Evolutionary conservation across 2,888 invertebrate genomes (phyloP).

Genomic region (Caenorhabditis zanzibari): DNA sequence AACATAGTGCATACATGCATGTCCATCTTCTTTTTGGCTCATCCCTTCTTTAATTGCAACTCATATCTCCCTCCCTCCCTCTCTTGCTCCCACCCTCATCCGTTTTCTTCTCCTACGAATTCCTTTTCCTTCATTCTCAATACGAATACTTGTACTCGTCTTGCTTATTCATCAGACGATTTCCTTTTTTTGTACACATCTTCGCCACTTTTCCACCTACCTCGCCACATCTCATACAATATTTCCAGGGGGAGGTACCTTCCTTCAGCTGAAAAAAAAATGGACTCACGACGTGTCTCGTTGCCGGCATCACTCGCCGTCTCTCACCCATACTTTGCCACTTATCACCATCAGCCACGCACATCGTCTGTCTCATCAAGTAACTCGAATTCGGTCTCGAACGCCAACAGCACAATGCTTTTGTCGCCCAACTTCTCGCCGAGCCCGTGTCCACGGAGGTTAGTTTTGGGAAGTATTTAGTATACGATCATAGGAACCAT

Average conservation of each 20-base stretch:
- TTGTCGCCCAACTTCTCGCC: slow-evolving; percentile 60
- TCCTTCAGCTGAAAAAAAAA: slow-evolving; percentile 36
- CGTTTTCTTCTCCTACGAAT: no score
- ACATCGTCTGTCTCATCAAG: slow-evolving; percentile 48
- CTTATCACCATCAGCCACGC: slow-evolving; percentile 46
- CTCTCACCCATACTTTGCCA: slow-evolving; percentile 49
- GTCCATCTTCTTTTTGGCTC: slow-evolving; percentile 18
- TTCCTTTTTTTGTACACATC: slow-evolving; percentile 27
- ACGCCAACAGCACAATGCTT: slow-evolving; percentile 49
- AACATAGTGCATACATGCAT: slow-evolving; percentile 25
- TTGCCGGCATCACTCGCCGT: slow-evolving; percentile 63
- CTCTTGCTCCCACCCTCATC: slow-evolving; percentile 27
- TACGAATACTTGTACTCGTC: slow-evolving; percentile 38
- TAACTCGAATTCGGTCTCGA: slow-evolving; percentile 33
- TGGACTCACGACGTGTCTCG: slow-evolving; percentile 65
- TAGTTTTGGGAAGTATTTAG: slow-evolving; percentile 12
- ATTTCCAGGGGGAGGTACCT: slow-evolving; percentile 51
- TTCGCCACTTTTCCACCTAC: background rate
- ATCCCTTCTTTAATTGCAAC: slow-evolving; percentile 61
- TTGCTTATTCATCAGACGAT: slow-evolving; percentile 12
- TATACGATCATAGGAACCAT: no score
- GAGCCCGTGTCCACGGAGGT: slow-evolving; percentile 55
- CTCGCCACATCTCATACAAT: no score
- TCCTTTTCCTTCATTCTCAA: background rate
- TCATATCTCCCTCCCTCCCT: slow-evolving; percentile 25